Percentiles rank a stretch among this genome's conserved stretches.
Conservation (phyloP, 1,140 invertebrate genomes). For the Drosophila parvula region DNA sequence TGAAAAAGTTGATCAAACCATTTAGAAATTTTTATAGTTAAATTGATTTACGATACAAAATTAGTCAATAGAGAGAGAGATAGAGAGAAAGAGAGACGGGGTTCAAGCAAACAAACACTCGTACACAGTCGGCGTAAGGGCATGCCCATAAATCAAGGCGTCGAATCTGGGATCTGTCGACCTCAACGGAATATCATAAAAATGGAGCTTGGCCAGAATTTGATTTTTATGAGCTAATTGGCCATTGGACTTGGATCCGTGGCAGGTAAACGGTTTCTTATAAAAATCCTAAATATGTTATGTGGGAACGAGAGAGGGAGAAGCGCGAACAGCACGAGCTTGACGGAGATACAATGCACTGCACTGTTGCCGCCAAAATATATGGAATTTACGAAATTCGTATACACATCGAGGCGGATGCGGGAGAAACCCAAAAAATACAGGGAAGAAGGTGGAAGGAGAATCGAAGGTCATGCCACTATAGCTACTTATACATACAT, state of each 20-base stretch:
- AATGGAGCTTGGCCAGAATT: slow-evolving; percentile 71
- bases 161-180: slow-evolving; percentile 36
- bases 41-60: slow-evolving; percentile 78
- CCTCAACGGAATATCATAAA: slow-evolving; percentile 58
- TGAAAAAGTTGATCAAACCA: slow-evolving; percentile 56
- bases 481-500: neutral
- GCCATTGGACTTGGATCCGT: slow-evolving; percentile 45
- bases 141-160: slow-evolving; percentile 70
- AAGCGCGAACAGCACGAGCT: slow-evolving; percentile 76
- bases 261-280: slow-evolving; percentile 55
- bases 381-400: slow-evolving; percentile 25
- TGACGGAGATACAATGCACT: slow-evolving; percentile 54
- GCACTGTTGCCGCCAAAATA: slow-evolving; percentile 40
- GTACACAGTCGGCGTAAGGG: slow-evolving; percentile 10
- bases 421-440: slow-evolving; percentile 56
- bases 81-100: slow-evolving; percentile 31
- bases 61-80: slow-evolving; percentile 70
- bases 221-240: slow-evolving; percentile 81
- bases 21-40: slow-evolving; percentile 64
- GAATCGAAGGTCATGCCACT: slow-evolving; percentile 25
- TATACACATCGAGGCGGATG: slow-evolving; percentile 45
- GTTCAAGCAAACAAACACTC: slow-evolving; percentile 30
- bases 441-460: neutral
- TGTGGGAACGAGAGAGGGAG: neutral
- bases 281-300: slow-evolving; percentile 6